phyloP scores from a whole-genome alignment of 2,888 invertebrate species.

The Diarsia dahlii region DNA sequence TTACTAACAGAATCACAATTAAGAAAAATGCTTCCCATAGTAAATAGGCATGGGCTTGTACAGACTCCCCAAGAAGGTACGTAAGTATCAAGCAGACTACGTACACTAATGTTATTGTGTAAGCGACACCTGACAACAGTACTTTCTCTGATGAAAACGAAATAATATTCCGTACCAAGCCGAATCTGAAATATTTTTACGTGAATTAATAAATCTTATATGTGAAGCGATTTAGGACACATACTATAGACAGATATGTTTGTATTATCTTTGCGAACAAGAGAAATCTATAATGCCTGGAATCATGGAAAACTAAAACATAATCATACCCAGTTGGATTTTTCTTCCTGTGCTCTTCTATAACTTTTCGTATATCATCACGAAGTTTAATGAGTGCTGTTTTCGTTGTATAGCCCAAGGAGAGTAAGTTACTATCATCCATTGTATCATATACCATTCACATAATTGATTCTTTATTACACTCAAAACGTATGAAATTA shows the following conservation, averaged over 20 bases:
- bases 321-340: constrained; percentile 82
- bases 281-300: background rate
- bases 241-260: background rate
- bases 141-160: constrained; percentile 88
- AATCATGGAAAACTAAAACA: constrained; percentile 15
- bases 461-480: constrained; percentile 62
- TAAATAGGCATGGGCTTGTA: constrained; percentile 83
- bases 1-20: constrained; percentile 83
- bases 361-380: constrained; percentile 92
- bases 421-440: constrained; percentile 80
- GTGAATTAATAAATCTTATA: constrained; percentile 12
- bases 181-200: constrained; percentile 77
- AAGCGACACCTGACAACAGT: constrained; percentile 85
- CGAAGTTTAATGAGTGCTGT: constrained; percentile 93
- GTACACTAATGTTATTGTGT: constrained; percentile 84
- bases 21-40: constrained; percentile 87
- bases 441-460: constrained; percentile 71
- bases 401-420: constrained; percentile 92
- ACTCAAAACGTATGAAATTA: constrained; percentile 21
- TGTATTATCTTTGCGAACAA: background rate
- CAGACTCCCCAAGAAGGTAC: constrained; percentile 83
- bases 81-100: constrained; percentile 84
- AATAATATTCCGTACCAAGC: constrained; percentile 81
- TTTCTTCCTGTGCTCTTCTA: constrained; percentile 92
- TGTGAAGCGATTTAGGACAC: background rate